Base-by-base conservation (phyloP, 2,888 invertebrate species). In the Trissolcus brochymenae region DNA sequence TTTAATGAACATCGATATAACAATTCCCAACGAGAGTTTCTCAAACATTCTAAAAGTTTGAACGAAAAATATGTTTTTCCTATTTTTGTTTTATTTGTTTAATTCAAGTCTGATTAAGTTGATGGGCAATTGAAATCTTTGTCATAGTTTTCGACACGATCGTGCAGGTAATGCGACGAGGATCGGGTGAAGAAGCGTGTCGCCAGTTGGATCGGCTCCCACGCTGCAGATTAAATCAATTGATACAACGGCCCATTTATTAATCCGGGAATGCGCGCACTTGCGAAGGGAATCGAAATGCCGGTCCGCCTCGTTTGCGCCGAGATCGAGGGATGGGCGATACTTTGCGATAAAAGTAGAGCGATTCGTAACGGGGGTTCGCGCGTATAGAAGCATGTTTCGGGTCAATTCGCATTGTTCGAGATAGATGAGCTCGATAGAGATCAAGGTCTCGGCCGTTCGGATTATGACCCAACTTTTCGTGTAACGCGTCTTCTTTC, bases 171-270 rank as follows among this genome's bases (percentile, higher is more conserved):
- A 70, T 50, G 40, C 13, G 41, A 17, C 4, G 55, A 41, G 51
- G 21, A 54, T 11, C 51, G 56, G n/a, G 16, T 55, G 67, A 71
- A 71, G 76, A 71, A 76, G 50, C 68, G 67, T 35, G 35, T 35
- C 11, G 35, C 46, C 77, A 72, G 64, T 68, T 66, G 71, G 46
- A 41, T 49, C 35, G 16, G 49, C 68, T 67, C 77, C 60, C 77
- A 78, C 73, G 73, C 60, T 59, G 64, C 55, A 78, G 78, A 78
- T 78, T 78, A 70, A 72, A 78, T 78, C 74, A 73, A 78, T 78
- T 70, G 78, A 78, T 78, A 78, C 73, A 74, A 78, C 74, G 68
- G 71, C 73, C 74, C 78, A 74, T 74, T 78, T 78, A 70, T 74
- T 78, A 78, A 74, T 74, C 74, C 74, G 74, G 70, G 73, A 74